These are phyloP conservation scores for Pelvicachromis taeniatus DNA, from an alignment of 2,113 vertebrate genomes.

Conservation along the genomic window DNA sequence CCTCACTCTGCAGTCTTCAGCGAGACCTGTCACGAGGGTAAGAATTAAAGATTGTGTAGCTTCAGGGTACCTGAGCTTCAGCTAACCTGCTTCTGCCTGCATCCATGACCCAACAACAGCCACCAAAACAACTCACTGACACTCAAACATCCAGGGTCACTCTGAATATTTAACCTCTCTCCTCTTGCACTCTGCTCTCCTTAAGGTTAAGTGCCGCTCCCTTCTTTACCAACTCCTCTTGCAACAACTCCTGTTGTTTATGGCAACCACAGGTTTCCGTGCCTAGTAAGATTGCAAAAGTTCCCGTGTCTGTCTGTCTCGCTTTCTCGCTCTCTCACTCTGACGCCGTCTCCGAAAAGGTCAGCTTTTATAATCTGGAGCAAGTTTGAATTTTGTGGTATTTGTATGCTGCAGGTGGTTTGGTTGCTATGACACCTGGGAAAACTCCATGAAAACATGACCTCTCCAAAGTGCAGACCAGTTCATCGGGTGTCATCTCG, in stretches of 20 bases:
- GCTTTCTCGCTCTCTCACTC: not conserved
- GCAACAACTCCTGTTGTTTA: constrained; percentile 37
- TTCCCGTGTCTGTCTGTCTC: not conserved
- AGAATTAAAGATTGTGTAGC: not conserved
- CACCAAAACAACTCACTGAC: constrained; percentile 21
- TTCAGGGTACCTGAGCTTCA: not conserved
- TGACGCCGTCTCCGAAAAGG: constrained; percentile 6
- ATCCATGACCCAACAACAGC: not conserved
- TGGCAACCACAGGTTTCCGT: constrained; percentile 16
- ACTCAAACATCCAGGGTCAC: constrained; percentile 44
- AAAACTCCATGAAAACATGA: constrained; percentile 23
- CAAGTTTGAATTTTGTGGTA: not conserved
- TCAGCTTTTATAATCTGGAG: constrained; percentile 25
- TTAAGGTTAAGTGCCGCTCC: not conserved
- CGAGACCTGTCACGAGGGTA: not conserved
- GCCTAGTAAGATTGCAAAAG: constrained; percentile 26
- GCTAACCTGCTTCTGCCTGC: constrained; percentile 30
- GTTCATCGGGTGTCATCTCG: not conserved
- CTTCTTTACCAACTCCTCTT: not conserved
- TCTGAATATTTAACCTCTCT: constrained; percentile 11
- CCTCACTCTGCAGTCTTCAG: not conserved
- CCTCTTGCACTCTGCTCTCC: not conserved
- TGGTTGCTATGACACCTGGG: constrained; percentile 18
- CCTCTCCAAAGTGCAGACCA: not conserved
- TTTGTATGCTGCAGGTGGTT: constrained; percentile 27